Conservation (phyloP, 2,888 invertebrate genomes). For the Gerosis bhagava region DNA sequence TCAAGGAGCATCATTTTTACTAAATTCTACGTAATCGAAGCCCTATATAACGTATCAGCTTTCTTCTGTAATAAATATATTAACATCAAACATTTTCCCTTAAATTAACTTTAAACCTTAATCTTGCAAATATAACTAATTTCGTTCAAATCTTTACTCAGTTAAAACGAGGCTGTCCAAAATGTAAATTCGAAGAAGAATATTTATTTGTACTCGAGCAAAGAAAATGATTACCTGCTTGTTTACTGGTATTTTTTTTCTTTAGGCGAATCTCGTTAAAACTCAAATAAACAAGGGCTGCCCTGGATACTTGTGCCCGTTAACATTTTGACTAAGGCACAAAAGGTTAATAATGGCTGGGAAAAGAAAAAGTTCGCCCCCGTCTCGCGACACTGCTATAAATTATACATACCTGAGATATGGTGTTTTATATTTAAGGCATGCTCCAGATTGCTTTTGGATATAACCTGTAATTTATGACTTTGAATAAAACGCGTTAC, state of each 20-base stretch:
- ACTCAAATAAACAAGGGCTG: constrained; percentile 8
- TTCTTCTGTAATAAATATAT: too few species aligned
- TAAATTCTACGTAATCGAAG: too few species aligned
- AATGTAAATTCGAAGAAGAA: too few species aligned
- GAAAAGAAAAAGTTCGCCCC: constrained; percentile 11
- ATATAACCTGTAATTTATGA: constrained; percentile 1
- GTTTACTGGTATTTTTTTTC: constrained; percentile 9
- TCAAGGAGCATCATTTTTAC: too few species aligned
- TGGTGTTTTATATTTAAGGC: constrained; percentile 11
- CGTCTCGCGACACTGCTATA: constrained; percentile 9
- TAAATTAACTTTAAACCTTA: too few species aligned
- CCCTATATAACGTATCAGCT: too few species aligned
- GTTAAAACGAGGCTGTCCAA: too few species aligned
- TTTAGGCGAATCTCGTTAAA: constrained; percentile 12
- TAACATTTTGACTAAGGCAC: constrained; percentile 8
- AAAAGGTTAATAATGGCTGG: constrained; percentile 11
- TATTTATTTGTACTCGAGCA: too few species aligned
- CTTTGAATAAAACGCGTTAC: background rate
- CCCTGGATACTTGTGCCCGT: constrained; percentile 6
- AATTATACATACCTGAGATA: constrained; percentile 18
- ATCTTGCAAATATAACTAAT: too few species aligned
- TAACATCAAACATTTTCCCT: too few species aligned
- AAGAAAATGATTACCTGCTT: constrained; percentile 17
- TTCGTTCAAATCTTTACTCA: too few species aligned
- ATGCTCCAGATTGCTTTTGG: constrained; percentile 4